Conservation (phyloP, 2,888 invertebrate species). For the Subacronicta megacephala region DNA sequence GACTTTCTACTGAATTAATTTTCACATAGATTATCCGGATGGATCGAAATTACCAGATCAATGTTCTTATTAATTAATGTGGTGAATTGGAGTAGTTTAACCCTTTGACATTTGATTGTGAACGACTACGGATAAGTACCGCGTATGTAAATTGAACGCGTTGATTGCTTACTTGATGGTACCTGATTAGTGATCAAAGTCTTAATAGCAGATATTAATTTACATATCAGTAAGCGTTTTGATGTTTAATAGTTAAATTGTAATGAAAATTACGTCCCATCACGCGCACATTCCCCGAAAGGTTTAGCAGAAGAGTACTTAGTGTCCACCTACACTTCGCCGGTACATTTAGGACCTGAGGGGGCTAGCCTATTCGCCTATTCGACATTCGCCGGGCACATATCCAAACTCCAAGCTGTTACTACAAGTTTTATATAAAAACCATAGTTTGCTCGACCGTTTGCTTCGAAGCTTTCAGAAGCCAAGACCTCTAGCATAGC, state of each 20-base stretch:
- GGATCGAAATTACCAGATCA: constrained; percentile 37
- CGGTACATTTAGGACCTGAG: too few species aligned
- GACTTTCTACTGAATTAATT: constrained; percentile 33
- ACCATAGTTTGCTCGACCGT: too few species aligned
- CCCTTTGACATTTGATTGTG: constrained; percentile 47
- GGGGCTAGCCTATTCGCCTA: too few species aligned
- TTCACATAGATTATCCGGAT: constrained; percentile 28
- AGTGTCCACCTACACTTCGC: too few species aligned
- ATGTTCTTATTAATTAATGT: constrained; percentile 50
- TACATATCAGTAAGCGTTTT: not conserved
- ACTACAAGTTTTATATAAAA: too few species aligned
- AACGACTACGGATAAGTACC: constrained; percentile 21
- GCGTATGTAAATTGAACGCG: constrained; percentile 16
- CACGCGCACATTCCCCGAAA: too few species aligned
- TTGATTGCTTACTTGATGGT: constrained; percentile 19
- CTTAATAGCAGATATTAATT: constrained; percentile 18
- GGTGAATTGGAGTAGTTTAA: constrained; percentile 31
- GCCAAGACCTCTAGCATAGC: too few species aligned
- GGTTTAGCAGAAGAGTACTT: too few species aligned
- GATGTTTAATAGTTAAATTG: not conserved
- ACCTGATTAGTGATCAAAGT: constrained; percentile 21
- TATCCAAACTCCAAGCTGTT: too few species aligned
- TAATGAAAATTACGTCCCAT: too few species aligned
- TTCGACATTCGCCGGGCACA: too few species aligned
- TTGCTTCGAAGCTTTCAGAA: too few species aligned